Evolutionary conservation across 2,888 invertebrate genomes (phyloP).

Genomic region (Philonicus albiceps): DNA sequence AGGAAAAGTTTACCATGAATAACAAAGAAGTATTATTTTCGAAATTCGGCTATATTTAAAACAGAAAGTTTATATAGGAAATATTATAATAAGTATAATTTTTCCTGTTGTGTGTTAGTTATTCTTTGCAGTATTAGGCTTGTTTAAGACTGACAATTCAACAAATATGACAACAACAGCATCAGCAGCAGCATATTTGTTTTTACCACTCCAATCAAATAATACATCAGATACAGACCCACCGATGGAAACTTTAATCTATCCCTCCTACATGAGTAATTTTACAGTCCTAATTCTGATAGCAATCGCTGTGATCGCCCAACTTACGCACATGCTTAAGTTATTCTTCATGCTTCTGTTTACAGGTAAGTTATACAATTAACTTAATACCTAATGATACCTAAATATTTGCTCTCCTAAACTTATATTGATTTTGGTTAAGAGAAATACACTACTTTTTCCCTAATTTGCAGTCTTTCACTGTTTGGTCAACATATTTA

Average conservation of each 20-base stretch:
- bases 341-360: conserved; percentile 71
- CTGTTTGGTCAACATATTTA: conserved; percentile 68
- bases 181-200: neutral
- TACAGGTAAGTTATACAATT: conserved; percentile 58
- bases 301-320: conserved; percentile 74
- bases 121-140: conserved; percentile 14
- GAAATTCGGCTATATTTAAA: neutral
- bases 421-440: neutral
- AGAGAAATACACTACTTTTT: neutral
- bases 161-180: conserved; percentile 19
- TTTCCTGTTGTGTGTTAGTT: neutral
- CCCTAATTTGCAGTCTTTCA: conserved; percentile 63
- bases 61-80: neutral
- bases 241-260: conserved; percentile 58
- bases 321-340: conserved; percentile 75
- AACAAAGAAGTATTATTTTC: too few species aligned
- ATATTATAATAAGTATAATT: neutral
- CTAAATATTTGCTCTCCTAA: neutral
- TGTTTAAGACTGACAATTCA: conserved; percentile 28
- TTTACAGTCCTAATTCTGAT: conserved; percentile 75
- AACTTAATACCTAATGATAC: neutral
- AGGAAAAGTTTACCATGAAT: too few species aligned
- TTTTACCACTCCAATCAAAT: neutral
- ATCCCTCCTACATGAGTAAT: conserved; percentile 78
- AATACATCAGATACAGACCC: neutral